A percentile compares a stretch with the other conserved stretches of the same genome.
Evolutionary conservation across 2,888 invertebrate species (phyloP).

Genomic region (Meteorus cinctellus): DNA sequence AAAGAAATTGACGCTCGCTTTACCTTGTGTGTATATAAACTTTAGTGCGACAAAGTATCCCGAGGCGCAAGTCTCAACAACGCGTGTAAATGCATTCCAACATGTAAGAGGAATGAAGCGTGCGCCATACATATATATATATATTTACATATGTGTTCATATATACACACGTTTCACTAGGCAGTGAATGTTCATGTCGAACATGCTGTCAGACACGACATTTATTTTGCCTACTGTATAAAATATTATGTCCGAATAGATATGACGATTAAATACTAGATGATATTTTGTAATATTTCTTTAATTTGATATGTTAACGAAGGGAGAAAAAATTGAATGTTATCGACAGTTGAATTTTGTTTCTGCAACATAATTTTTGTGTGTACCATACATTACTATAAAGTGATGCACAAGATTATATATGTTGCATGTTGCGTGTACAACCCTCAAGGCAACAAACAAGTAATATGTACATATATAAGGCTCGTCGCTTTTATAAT

Average conservation of each 20-base stretch:
- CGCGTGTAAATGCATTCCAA: conserved; percentile 43
- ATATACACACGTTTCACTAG: neutral
- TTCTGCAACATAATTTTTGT: neutral
- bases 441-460: conserved; percentile 5
- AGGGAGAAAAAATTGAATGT: too few species aligned
- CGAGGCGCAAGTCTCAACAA: conserved; percentile 9
- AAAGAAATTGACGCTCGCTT: conserved; percentile 35
- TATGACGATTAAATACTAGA: neutral
- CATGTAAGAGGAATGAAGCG: conserved; percentile 36
- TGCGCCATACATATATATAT: conserved; percentile 23
- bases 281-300: neutral
- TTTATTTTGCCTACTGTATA: conserved; percentile 18
- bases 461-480: neutral
- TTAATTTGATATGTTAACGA: too few species aligned
- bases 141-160: neutral
- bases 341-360: neutral
- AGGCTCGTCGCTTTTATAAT: neutral
- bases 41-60: conserved; percentile 42
- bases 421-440: neutral
- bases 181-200: neutral
- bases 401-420: conserved; percentile 7
- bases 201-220: conserved; percentile 15
- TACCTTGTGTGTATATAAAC: conserved; percentile 33
- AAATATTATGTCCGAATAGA: conserved; percentile 14
- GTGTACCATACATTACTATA: neutral